Conservation (phyloP, 2,113 vertebrate genomes). For the Etheostoma spectabile region DNA sequence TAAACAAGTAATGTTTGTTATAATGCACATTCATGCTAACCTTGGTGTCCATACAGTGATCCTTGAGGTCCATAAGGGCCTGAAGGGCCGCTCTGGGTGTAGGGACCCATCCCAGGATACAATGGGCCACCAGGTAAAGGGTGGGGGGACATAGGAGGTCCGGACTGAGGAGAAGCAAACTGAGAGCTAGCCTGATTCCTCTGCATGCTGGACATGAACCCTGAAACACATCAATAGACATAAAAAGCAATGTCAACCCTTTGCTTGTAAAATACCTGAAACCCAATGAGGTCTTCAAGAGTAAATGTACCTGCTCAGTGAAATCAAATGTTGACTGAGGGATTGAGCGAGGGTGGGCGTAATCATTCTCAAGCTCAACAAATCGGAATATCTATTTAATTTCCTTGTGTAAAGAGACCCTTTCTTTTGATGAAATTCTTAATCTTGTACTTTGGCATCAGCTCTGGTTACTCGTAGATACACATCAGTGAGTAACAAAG, state of each 20-base stretch:
- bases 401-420: conserved; percentile 28
- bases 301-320: conserved; percentile 2
- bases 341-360: background rate
- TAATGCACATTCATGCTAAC: conserved; percentile 66
- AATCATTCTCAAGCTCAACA: conserved; percentile 1
- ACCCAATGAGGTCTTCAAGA: background rate
- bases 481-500: conserved; percentile 21
- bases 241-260: conserved; percentile 5
- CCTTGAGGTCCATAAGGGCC: conserved; percentile 92
- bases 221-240: conserved; percentile 78
- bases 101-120: conserved; percentile 90
- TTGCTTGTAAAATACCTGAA: background rate
- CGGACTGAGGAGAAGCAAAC: conserved; percentile 91
- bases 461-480: conserved; percentile 56
- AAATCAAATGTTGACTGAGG: conserved; percentile 27
- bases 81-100: conserved; percentile 90
- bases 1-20: background rate
- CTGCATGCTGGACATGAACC: conserved; percentile 91
- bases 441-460: conserved; percentile 31
- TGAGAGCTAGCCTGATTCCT: conserved; percentile 91
- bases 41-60: conserved; percentile 94
- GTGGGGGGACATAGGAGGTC: conserved; percentile 93
- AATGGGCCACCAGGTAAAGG: conserved; percentile 90
- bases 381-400: conserved; percentile 18
- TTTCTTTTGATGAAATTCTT: conserved; percentile 26